phyloP scores from a whole-genome alignment of 2,888 invertebrate genomes.

The Holacanthella duospinosa region DNA sequence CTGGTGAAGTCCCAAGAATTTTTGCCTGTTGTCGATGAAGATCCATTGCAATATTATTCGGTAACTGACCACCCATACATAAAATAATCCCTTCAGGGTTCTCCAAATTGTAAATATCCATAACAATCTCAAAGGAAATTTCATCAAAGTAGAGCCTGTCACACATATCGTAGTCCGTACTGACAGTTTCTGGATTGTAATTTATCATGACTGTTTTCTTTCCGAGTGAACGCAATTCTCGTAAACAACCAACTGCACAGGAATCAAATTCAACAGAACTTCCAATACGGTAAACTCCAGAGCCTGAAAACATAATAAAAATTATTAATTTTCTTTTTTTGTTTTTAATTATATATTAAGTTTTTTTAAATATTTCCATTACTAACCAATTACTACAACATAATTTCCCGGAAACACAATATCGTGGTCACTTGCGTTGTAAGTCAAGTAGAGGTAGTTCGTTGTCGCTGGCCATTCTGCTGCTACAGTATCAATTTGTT shows the following conservation, averaged over 20 bases:
- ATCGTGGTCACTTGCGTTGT: slow-evolving; percentile 77
- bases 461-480: slow-evolving; percentile 99
- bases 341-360: background rate
- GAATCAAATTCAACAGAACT: slow-evolving; percentile 99
- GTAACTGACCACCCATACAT: slow-evolving; percentile 96
- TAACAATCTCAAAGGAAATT: slow-evolving; percentile 95
- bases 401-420: slow-evolving; percentile 62
- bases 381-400: slow-evolving; percentile 71
- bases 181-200: slow-evolving; percentile 98
- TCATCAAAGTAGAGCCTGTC: slow-evolving; percentile 98
- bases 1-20: slow-evolving; percentile 90
- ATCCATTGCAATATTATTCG: slow-evolving; percentile 99
- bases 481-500: slow-evolving; percentile 97
- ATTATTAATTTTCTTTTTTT: too few relatives aligned
- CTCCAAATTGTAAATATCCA: slow-evolving; percentile 94
- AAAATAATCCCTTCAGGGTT: slow-evolving; percentile 88
- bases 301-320: slow-evolving; percentile 46
- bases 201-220: slow-evolving; percentile 89
- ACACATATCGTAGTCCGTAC: slow-evolving; percentile 99
- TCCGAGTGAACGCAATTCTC: slow-evolving; percentile 75
- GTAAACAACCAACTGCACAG: slow-evolving; percentile 93
- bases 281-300: slow-evolving; percentile 94
- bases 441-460: slow-evolving; percentile 96
- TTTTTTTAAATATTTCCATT: background rate
- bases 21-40: slow-evolving; percentile 79